Base-by-base conservation (phyloP, 2,113 vertebrate genomes). In the Megaceryle maxima region DNA sequence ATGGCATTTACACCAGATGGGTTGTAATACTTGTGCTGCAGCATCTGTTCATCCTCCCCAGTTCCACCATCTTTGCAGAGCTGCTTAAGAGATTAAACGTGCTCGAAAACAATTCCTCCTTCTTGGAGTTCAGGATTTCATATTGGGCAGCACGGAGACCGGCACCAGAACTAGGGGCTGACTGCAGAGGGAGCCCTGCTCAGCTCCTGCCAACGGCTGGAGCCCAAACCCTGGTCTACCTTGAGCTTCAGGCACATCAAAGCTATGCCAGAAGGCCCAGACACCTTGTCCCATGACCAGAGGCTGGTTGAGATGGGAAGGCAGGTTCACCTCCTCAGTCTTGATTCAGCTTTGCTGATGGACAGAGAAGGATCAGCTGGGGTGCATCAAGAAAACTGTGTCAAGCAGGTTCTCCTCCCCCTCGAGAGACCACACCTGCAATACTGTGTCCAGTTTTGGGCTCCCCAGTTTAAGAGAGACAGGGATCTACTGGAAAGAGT, bases 1-100 rank as follows among this genome's bases (percentile, higher is more conserved):
- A 2, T 73, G 85, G 57, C 75, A 73, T 79, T 86, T 66, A 1
- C 18, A n/a, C 35, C 77, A 33, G 94, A 62, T 81, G 91, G 94
- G 66, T 26, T 87, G 69, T 77, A 63, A 24, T 87, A 1, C 39
- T 89, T 37, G 46, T 72, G 87, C 90, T 72, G 87, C 90, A 94
- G 90, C 31, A 48, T 84, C 67, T 88, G 84, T 48, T 66, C 35
- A 41, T 62, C 55, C 67, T 88, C 44, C 82, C n/a, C 72, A 37
- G 19, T 39, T 39, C 70, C 82, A 76, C 46, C 66, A 43, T 59
- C 70, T 91, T 41, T 59, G 53, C 88, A 69, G 75, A 90, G 85
- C 90, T 87, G 78, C 78, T 88, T 22, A 73, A 60, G 57, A 76
- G 85, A 50, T 76, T 25, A 41, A 90, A 53, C 26, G 73, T 3